These are phyloP conservation scores for Halichoeres trimaculatus DNA, from an alignment of 2,113 vertebrate species.

Conservation along the genomic window DNA sequence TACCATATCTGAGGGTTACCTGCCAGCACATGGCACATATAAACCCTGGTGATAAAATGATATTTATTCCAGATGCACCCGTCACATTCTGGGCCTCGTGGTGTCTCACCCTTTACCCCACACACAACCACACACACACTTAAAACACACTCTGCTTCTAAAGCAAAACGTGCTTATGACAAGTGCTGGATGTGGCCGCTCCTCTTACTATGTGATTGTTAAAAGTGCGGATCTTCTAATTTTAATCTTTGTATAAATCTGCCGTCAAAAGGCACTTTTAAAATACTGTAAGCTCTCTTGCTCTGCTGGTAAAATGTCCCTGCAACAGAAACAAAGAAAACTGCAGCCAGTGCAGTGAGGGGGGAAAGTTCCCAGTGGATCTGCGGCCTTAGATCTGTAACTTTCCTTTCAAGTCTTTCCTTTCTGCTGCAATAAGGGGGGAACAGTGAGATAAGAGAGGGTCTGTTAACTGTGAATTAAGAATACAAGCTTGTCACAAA, in stretches of 20 bases:
- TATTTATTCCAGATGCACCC: slow-evolving; percentile 77
- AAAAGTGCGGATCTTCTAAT: slow-evolving; percentile 55
- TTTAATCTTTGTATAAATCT: slow-evolving; percentile 59
- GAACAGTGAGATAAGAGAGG: slow-evolving; percentile 32
- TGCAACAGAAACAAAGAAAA: slow-evolving; percentile 35
- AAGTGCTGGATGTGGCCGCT: slow-evolving; percentile 58
- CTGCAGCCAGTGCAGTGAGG: slow-evolving; percentile 25
- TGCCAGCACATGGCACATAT: slow-evolving; percentile 64
- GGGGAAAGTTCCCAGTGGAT: slow-evolving; percentile 49
- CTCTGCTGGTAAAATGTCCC: slow-evolving; percentile 50
- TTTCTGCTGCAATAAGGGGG: slow-evolving; percentile 24
- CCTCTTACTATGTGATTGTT: slow-evolving; percentile 56
- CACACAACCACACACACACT: slow-evolving; percentile 21
- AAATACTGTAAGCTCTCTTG: slow-evolving; percentile 43
- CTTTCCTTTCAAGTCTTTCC: slow-evolving; percentile 52
- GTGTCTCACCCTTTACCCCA: slow-evolving; percentile 21
- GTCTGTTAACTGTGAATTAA: slow-evolving; percentile 20
- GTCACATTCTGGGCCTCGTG: slow-evolving; percentile 50
- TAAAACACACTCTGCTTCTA: slow-evolving; percentile 23
- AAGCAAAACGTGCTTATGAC: slow-evolving; percentile 57
- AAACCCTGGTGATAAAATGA: slow-evolving; percentile 71
- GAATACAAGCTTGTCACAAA: slow-evolving; percentile 10
- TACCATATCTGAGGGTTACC: slow-evolving; percentile 71
- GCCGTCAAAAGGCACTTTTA: slow-evolving; percentile 49
- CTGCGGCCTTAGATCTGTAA: slow-evolving; percentile 42